Evolutionary conservation across 2,797 vertebrate species (phyloP).

Genomic region (Iguana delicatissima): DNA sequence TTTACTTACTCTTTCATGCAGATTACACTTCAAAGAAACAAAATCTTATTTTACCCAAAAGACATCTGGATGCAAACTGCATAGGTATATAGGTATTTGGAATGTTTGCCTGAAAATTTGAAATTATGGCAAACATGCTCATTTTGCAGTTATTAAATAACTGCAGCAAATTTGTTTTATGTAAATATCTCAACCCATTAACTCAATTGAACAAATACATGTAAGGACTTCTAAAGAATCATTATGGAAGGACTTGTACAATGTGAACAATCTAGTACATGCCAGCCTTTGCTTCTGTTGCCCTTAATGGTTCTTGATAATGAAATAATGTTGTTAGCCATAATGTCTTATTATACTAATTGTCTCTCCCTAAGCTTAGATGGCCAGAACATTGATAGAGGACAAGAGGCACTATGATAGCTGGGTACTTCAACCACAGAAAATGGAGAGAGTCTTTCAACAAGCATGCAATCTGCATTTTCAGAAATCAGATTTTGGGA

Average conservation of each 20-base stretch:
- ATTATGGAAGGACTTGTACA: conserved; percentile 9
- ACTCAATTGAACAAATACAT: conserved; percentile 18
- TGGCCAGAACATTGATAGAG: neutral
- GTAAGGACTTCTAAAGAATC: neutral
- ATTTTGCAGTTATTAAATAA: conserved; percentile 22
- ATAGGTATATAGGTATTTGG: neutral
- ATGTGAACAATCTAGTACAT: conserved; percentile 5
- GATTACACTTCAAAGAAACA: neutral
- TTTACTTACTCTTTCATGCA: conserved; percentile 10
- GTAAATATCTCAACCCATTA: conserved; percentile 26
- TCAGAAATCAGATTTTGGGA: neutral
- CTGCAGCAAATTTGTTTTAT: conserved; percentile 37
- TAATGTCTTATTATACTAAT: neutral
- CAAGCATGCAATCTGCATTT: neutral
- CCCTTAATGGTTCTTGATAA: conserved; percentile 30
- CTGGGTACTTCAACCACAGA: neutral
- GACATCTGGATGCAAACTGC: conserved; percentile 15
- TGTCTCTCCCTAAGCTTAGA: neutral
- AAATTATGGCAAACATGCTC: conserved; percentile 23
- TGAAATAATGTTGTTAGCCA: conserved; percentile 16
- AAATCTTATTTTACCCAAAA: conserved; percentile 5
- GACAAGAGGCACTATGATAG: neutral
- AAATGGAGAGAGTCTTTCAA: neutral
- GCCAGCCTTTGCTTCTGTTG: conserved; percentile 22
- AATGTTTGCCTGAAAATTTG: conserved; percentile 31